These are phyloP conservation scores for Diadromus collaris DNA, from an alignment of 2,888 invertebrate genomes.

Conservation along the genomic window DNA sequence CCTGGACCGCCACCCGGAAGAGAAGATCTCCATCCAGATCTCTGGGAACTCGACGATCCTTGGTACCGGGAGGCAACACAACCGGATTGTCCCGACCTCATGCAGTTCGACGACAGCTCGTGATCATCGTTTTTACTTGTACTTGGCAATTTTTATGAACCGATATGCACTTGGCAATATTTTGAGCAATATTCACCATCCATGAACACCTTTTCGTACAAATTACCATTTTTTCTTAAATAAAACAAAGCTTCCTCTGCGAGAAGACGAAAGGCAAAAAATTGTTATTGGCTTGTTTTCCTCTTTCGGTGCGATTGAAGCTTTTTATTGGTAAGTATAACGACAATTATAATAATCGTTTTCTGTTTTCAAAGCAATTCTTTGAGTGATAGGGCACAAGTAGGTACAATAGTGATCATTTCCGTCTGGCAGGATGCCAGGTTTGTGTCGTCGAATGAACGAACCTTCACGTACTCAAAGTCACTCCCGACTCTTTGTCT, in stretches of 20 bases:
- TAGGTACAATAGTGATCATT: slow-evolving; percentile 2
- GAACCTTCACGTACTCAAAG: slow-evolving; percentile 43
- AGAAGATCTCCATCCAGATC: slow-evolving; percentile 67
- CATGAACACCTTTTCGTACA: neutral
- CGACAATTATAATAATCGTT: neutral
- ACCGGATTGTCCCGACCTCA: slow-evolving; percentile 66
- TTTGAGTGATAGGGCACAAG: slow-evolving; percentile 3
- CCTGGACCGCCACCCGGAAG: slow-evolving; percentile 67
- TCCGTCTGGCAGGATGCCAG: slow-evolving; percentile 37
- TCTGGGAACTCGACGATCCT: slow-evolving; percentile 74
- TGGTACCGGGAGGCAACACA: slow-evolving; percentile 66
- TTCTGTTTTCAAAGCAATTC: neutral
- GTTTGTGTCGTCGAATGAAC: slow-evolving; percentile 7
- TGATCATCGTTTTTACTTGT: neutral
- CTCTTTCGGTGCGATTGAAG: neutral
- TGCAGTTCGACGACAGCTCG: slow-evolving; percentile 61
- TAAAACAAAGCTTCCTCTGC: neutral
- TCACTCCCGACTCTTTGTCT: slow-evolving; percentile 23
- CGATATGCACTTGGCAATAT: neutral
- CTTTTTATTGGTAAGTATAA: neutral
- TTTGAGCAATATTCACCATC: neutral
- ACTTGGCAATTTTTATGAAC: neutral
- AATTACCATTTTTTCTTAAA: neutral
- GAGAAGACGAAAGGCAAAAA: too few species aligned
- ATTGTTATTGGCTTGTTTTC: neutral